A percentile compares a stretch with the other conserved stretches of the same genome.
phyloP scores from a whole-genome alignment of 1,140 invertebrate genomes.

The Drosophila malerkotliana region DNA sequence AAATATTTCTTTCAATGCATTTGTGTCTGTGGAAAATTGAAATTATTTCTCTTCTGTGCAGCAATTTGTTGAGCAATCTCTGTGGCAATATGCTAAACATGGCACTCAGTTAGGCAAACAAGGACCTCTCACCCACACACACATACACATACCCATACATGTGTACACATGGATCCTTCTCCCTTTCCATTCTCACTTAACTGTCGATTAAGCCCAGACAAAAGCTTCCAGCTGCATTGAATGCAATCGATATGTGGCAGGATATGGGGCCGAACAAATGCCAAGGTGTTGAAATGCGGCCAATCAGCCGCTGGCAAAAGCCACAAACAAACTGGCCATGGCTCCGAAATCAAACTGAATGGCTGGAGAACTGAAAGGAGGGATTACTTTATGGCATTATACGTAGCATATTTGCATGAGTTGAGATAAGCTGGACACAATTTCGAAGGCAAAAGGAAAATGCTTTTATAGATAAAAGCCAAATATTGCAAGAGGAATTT shows the following conservation, averaged over 20 bases:
- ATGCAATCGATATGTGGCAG: slow-evolving; percentile 37
- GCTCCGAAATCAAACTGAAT: no score
- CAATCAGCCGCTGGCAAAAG: slow-evolving; percentile 23
- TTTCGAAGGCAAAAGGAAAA: background rate
- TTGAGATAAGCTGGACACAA: slow-evolving; percentile 9
- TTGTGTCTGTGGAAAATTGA: slow-evolving; percentile 1
- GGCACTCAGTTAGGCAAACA: slow-evolving; percentile 48
- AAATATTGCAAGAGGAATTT: background rate
- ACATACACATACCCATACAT: background rate
- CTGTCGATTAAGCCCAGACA: slow-evolving; percentile 40
- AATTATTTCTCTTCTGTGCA: slow-evolving; percentile 20
- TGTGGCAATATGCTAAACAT: slow-evolving; percentile 47
- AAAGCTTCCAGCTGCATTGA: slow-evolving; percentile 17
- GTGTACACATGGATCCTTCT: background rate
- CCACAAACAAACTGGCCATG: background rate
- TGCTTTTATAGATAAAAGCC: slow-evolving; percentile 10
- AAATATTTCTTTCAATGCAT: background rate
- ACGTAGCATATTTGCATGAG: slow-evolving; percentile 3
- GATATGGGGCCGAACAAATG: slow-evolving; percentile 1
- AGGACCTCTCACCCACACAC: background rate
- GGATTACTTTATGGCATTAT: background rate
- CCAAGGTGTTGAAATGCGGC: slow-evolving; percentile 53
- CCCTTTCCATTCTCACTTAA: slow-evolving; percentile 12
- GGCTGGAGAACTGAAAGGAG: background rate
- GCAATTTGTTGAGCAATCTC: slow-evolving; percentile 44